Evolutionary conservation across 1,140 invertebrate genomes (phyloP).

Genomic region (Hyposmocoma kahamanoa): DNA sequence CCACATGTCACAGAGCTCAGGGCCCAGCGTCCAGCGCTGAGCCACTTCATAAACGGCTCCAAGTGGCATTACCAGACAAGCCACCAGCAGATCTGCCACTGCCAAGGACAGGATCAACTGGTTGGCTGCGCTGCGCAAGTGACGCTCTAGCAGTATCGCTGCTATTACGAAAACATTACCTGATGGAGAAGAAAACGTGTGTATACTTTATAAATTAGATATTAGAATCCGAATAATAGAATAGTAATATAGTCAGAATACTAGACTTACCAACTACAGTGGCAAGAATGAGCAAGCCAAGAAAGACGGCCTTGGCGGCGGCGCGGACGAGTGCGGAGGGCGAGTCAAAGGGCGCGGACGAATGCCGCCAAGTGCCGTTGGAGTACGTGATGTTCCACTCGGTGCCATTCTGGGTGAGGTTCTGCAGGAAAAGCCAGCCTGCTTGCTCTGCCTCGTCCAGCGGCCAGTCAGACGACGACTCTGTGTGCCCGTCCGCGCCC

Average conservation of each 20-base stretch:
- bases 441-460: slow-evolving; percentile 58
- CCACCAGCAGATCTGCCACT: slow-evolving; percentile 90
- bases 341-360: slow-evolving; percentile 57
- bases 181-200: slow-evolving; percentile 47
- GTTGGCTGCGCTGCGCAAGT: slow-evolving; percentile 90
- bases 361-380: slow-evolving; percentile 48
- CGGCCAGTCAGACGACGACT: slow-evolving; percentile 41
- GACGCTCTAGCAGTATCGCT: slow-evolving; percentile 92
- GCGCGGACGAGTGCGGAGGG: slow-evolving; percentile 55
- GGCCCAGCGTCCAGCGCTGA: slow-evolving; percentile 86
- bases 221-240: too few relatives aligned
- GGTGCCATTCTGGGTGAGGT: slow-evolving; percentile 35
- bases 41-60: slow-evolving; percentile 84
- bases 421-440: slow-evolving; percentile 30
- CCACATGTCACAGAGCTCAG: slow-evolving; percentile 94
- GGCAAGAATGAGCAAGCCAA: slow-evolving; percentile 66
- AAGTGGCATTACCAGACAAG: slow-evolving; percentile 89
- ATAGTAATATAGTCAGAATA: too few relatives aligned
- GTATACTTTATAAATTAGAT: too few relatives aligned
- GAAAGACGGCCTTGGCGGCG: slow-evolving; percentile 58
- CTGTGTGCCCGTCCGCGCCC: slow-evolving; percentile 63
- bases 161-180: slow-evolving; percentile 97
- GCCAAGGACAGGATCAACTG: slow-evolving; percentile 91
- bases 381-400: slow-evolving; percentile 40
- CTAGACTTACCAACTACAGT: slow-evolving; percentile 68